Evolutionary conservation across 2,113 vertebrate genomes (phyloP), one percentile per base, ranked within the genome.

Genomic region (Spea multiplicata): DNA sequence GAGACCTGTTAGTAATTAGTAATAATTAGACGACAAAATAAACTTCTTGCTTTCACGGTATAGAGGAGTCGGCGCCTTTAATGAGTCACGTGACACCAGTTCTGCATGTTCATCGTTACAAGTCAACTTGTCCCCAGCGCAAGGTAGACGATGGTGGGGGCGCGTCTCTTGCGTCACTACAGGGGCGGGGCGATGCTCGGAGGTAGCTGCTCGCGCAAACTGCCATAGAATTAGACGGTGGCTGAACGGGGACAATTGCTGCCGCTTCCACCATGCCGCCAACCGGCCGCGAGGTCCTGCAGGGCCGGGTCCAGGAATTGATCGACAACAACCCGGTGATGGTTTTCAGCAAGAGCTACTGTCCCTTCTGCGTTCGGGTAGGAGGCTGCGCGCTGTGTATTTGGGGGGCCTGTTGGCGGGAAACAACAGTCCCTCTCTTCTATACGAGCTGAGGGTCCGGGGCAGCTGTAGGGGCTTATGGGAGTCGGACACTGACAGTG

Each of bases 291-390:
- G 55, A 59, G 44, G 64, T 3, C 6, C 83, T 97, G 77, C 93
- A 90, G 82, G 83, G 87, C 49, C 93, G 86, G 61, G 92, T 98
- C 62, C 84, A 87, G 81, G 80, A 83, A 8, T 93, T 99, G 9
- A 93, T 98, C 53, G 89, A 94, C 44, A 83, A 87, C 3, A 91
- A 93, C 78, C 86, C 84, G 12, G 96, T 98, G 50, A 71, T 97
- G 83, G 88, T 98, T 66, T 99, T 99, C 91, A 98, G 97, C 80
- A 99, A 99, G 88, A 97, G 91, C 86, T 95, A 86, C 84, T 99
- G 97, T 50, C 96, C 97, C 0, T 96, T 83, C 83, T 95, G 97
- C 86, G 64, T 89, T 0, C 91, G 92, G 96, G 97, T 98, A 88
- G 5, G 3, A 13, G 46, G 75, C 17, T 46, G 5, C 14, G 10